Evolutionary conservation across 2,113 vertebrate species (phyloP).

Genomic region (Meles meles): DNA sequence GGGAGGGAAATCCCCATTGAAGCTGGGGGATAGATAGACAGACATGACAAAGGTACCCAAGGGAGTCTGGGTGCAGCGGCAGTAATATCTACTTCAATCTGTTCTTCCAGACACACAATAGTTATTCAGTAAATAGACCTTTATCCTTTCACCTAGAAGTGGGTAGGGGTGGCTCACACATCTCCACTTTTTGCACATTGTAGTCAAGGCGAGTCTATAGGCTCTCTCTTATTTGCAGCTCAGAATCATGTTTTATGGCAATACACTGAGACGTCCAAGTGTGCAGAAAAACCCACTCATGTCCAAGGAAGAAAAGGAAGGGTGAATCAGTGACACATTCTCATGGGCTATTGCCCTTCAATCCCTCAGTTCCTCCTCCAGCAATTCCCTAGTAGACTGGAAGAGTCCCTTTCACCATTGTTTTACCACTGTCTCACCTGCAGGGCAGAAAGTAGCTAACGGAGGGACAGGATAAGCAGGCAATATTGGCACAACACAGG

Average conservation of each 20-base stretch:
- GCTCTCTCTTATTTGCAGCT: background rate
- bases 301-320: background rate
- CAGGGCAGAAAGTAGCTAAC: background rate
- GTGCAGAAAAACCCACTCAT: background rate
- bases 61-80: background rate
- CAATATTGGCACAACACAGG: too few relatives aligned
- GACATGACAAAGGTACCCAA: too few relatives aligned
- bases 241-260: background rate
- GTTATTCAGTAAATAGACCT: background rate
- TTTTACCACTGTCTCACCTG: background rate
- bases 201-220: background rate
- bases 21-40: background rate
- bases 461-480: background rate
- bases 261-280: background rate
- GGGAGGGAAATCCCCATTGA: background rate
- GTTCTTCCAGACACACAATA: background rate
- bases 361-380: background rate
- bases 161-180: background rate
- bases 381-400: background rate
- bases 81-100: background rate
- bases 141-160: background rate
- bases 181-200: background rate
- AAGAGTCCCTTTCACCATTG: background rate
- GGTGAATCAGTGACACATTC: background rate
- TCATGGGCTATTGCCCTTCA: background rate